phyloP scores from a whole-genome alignment of 2,113 vertebrate genomes.

The Calcarius ornatus region DNA sequence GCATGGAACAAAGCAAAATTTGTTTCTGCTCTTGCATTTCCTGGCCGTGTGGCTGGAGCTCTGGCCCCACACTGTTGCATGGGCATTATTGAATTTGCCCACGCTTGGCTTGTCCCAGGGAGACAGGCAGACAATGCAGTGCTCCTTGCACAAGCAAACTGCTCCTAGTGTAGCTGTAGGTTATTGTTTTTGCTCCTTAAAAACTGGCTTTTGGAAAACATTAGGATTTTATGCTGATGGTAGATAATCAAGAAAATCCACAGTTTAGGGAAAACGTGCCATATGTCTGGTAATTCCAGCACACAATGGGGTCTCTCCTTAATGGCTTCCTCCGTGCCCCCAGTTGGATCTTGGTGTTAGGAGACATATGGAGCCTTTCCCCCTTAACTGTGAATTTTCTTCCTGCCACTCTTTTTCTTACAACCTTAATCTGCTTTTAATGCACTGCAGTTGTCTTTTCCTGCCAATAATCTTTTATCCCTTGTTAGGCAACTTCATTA shows the following conservation, averaged over 20 bases:
- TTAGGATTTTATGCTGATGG: slow-evolving; percentile 3
- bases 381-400: slow-evolving; percentile 59
- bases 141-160: background rate
- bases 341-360: slow-evolving; percentile 3
- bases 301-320: slow-evolving; percentile 68
- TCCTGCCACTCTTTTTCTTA: slow-evolving; percentile 65
- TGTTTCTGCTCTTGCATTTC: background rate
- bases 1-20: background rate
- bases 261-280: slow-evolving; percentile 41
- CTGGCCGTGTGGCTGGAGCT: background rate
- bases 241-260: slow-evolving; percentile 45
- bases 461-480: slow-evolving; percentile 73
- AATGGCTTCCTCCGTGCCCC: slow-evolving; percentile 65
- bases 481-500: slow-evolving; percentile 68
- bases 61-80: fast-evolving
- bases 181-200: background rate
- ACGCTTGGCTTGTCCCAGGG: background rate
- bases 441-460: slow-evolving; percentile 67
- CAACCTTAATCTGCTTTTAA: slow-evolving; percentile 79
- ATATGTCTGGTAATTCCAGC: slow-evolving; percentile 69
- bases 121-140: background rate
- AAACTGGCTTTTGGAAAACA: background rate
- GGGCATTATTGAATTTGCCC: background rate
- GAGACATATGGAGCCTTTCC: slow-evolving; percentile 69
- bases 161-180: background rate